Conservation (phyloP, 2,113 vertebrate genomes). For the Corythornis madagascariensis region DNA sequence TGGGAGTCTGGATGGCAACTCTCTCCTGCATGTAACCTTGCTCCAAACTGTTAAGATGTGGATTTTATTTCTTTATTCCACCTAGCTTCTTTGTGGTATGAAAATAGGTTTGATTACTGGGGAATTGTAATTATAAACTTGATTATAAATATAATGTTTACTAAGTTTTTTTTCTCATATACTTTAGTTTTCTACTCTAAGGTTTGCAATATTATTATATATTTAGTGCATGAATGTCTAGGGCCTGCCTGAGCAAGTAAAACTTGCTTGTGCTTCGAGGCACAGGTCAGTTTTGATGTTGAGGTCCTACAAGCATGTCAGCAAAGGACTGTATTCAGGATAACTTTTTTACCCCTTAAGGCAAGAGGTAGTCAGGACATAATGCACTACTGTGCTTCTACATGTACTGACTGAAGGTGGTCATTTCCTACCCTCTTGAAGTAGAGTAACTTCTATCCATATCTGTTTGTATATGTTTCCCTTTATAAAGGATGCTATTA, state of each 20-base stretch:
- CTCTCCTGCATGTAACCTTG: neutral
- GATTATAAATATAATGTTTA: neutral
- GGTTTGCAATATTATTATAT: neutral
- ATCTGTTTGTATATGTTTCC: neutral
- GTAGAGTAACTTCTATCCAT: neutral
- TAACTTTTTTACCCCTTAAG: neutral
- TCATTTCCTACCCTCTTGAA: neutral
- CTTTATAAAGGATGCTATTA: neutral
- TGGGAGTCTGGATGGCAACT: neutral
- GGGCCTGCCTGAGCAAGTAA: neutral
- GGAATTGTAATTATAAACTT: neutral
- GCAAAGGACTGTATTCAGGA: neutral
- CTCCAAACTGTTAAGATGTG: neutral
- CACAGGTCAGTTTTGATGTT: neutral
- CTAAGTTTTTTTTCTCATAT: neutral
- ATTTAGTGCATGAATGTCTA: neutral
- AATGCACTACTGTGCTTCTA: neutral
- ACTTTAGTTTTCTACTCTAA: neutral
- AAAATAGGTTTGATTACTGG: neutral
- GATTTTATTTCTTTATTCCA: neutral
- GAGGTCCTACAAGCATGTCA: neutral
- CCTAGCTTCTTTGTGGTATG: neutral
- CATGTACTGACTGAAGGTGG: neutral
- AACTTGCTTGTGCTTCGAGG: neutral
- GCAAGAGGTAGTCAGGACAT: neutral